Conservation (phyloP, 2,113 vertebrate genomes). For the Grantiella picta region DNA sequence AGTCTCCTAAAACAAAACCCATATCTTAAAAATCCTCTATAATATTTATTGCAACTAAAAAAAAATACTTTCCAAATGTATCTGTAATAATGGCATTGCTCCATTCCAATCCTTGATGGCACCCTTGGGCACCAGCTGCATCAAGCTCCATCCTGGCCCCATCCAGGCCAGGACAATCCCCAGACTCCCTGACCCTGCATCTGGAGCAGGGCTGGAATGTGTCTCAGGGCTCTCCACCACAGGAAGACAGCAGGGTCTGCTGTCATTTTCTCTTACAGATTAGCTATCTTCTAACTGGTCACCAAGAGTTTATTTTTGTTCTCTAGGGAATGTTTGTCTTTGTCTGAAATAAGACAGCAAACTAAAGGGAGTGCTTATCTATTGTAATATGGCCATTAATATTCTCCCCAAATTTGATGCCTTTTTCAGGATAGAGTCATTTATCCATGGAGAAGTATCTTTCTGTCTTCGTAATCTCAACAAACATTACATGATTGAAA, state of each 20-base stretch:
- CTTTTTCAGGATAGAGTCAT: not conserved
- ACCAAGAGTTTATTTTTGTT: not conserved
- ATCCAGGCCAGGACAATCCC: fast-evolving
- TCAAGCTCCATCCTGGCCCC: not conserved
- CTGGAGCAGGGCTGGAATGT: not conserved
- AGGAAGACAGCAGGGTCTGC: not conserved
- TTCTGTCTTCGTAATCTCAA: not conserved
- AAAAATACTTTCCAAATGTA: not conserved
- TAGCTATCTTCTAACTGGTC: not conserved
- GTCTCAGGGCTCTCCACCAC: not conserved
- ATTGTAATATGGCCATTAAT: not conserved
- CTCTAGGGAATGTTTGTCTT: not conserved
- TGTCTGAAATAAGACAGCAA: not conserved
- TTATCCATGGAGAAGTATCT: not conserved
- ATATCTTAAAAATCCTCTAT: not conserved
- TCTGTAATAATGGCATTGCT: not conserved
- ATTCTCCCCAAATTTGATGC: not conserved
- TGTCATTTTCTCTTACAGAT: not conserved
- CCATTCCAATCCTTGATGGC: not conserved
- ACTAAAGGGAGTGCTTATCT: not conserved
- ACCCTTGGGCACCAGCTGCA: fast-evolving
- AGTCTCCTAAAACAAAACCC: not conserved
- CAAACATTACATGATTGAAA: not conserved
- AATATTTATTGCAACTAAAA: not conserved
- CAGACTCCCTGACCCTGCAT: no score